phyloP scores from a whole-genome alignment of 2,888 invertebrate species.

The Andrena minutula region DNA sequence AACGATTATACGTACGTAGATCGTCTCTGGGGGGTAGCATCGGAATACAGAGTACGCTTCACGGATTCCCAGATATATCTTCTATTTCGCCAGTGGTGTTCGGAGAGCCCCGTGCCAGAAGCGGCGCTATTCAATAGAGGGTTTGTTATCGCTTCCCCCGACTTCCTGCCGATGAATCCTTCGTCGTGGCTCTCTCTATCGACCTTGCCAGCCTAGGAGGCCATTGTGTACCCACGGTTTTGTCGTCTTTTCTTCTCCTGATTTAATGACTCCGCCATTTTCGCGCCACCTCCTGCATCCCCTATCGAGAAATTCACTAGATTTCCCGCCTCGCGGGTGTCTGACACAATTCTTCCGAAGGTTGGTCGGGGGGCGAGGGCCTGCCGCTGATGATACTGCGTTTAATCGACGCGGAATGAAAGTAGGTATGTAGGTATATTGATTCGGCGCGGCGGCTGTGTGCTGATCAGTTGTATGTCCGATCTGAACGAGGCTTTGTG shows the following conservation, averaged over 20 bases:
- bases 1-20: constrained; percentile 49
- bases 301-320: neutral
- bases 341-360: neutral
- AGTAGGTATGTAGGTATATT: too few relatives aligned
- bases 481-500: too few relatives aligned
- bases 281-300: neutral
- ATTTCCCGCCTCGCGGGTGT: neutral
- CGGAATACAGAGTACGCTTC: constrained; percentile 50
- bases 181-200: constrained; percentile 42
- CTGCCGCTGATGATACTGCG: neutral
- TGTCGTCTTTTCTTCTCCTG: constrained; percentile 58
- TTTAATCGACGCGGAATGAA: neutral
- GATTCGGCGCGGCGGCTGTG: too few relatives aligned
- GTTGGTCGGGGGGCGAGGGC: too few relatives aligned
- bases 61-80: constrained; percentile 59
- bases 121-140: constrained; percentile 61
- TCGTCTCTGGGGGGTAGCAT: constrained; percentile 7
- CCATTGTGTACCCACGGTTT: constrained; percentile 63
- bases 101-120: constrained; percentile 55
- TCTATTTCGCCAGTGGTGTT: constrained; percentile 67
- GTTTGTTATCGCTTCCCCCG: constrained; percentile 66
- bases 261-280: constrained; percentile 57
- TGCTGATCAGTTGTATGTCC: too few relatives aligned
- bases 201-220: constrained; percentile 33
- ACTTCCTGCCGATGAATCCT: constrained; percentile 60